phyloP scores from a whole-genome alignment of 2,113 vertebrate genomes.

The Brachyistius frenatus region DNA sequence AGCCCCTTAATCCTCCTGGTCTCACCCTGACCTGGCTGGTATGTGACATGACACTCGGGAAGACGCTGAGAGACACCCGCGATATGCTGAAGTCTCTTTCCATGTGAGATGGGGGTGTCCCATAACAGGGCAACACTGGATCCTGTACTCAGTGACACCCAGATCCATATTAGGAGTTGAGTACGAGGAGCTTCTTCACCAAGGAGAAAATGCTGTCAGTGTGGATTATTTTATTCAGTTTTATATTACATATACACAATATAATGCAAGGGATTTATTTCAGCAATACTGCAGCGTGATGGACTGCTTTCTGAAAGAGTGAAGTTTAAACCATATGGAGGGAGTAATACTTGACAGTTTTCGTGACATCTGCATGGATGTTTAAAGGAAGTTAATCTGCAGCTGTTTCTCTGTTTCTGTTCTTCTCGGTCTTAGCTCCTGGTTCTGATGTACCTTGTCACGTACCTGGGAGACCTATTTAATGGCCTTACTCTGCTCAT shows the following conservation, averaged over 20 bases:
- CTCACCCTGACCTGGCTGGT: constrained; percentile 81
- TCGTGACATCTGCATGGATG: neutral
- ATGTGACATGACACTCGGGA: constrained; percentile 76
- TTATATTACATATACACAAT: neutral
- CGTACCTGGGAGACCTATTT: constrained; percentile 89
- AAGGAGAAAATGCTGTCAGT: neutral
- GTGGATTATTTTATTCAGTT: neutral
- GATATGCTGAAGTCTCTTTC: constrained; percentile 49
- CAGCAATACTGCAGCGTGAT: neutral
- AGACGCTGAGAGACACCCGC: constrained; percentile 21
- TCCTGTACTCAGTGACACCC: constrained; percentile 6
- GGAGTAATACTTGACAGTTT: neutral
- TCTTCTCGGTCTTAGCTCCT: constrained; percentile 81
- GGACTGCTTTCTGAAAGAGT: constrained; percentile 4
- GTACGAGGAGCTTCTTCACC: neutral
- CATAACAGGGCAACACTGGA: constrained; percentile 64
- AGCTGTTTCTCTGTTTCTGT: constrained; percentile 23
- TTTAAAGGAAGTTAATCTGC: constrained; percentile 1
- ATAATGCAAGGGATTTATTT: neutral
- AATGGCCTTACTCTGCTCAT: constrained; percentile 93
- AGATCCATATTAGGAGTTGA: constrained; percentile 28
- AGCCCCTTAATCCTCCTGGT: constrained; percentile 40
- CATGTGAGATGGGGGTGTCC: constrained; percentile 65
- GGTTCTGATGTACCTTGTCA: constrained; percentile 90
- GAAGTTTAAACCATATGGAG: neutral